phyloP scores from a whole-genome alignment of 2,888 invertebrate species.

The Pseudanteris insignis region DNA sequence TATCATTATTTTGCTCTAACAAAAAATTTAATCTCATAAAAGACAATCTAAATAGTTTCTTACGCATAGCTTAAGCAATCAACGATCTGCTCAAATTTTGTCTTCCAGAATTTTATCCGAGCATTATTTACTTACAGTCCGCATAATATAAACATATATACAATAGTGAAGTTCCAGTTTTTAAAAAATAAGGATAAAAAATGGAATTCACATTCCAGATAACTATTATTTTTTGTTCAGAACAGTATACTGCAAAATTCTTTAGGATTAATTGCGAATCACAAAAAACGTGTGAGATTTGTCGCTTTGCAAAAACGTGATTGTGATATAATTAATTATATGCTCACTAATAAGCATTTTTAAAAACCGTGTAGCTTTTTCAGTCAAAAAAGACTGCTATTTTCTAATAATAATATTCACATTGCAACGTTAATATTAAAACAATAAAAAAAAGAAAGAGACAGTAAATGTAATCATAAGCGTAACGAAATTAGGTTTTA shows the following conservation, averaged over 20 bases:
- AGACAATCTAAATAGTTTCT: slow-evolving; percentile 7
- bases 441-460: background rate
- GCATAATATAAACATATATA: too few species aligned
- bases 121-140: slow-evolving; percentile 14
- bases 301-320: slow-evolving; percentile 14
- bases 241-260: too few species aligned
- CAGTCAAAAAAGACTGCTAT: slow-evolving; percentile 29
- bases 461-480: background rate
- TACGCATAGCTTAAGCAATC: background rate
- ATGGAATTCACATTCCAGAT: too few species aligned
- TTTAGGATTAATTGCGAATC: slow-evolving; percentile 7
- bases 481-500: too few species aligned
- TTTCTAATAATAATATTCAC: slow-evolving; percentile 11
- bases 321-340: slow-evolving; percentile 34
- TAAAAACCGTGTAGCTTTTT: slow-evolving; percentile 21
- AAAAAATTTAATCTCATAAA: slow-evolving; percentile 5
- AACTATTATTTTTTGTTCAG: too few species aligned
- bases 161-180: too few species aligned
- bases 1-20: too few species aligned
- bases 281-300: slow-evolving; percentile 6
- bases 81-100: slow-evolving; percentile 28
- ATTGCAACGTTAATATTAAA: background rate
- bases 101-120: slow-evolving; percentile 24
- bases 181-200: too few species aligned
- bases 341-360: slow-evolving; percentile 36